phyloP scores from a whole-genome alignment of 2,113 vertebrate species.

The Scytalopus superciliaris region DNA sequence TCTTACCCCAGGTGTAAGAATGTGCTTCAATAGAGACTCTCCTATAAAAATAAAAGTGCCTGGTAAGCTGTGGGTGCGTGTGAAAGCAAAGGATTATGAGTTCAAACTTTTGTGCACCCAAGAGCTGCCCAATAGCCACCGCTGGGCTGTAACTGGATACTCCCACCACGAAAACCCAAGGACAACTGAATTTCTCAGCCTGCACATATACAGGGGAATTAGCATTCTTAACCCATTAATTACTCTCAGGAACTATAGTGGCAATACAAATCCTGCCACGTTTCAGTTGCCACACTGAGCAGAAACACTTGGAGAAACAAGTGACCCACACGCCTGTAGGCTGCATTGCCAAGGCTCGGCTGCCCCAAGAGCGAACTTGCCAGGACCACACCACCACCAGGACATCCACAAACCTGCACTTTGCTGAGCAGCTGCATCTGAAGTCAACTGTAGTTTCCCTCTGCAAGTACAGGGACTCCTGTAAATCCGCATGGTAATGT shows the following conservation, averaged over 20 bases:
- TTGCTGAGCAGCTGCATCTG: not conserved
- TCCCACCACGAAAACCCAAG: constrained; percentile 62
- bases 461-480: not conserved
- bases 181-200: constrained; percentile 62
- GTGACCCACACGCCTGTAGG: fast-evolving
- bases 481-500: fast-evolving
- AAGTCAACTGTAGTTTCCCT: not conserved
- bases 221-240: constrained; percentile 38
- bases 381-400: not conserved
- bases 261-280: not conserved
- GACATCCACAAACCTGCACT: not conserved
- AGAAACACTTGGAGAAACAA: not conserved
- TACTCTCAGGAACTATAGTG: not conserved
- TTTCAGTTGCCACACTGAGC: not conserved
- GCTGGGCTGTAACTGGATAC: constrained; percentile 63
- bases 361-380: not conserved
- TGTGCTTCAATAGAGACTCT: not conserved
- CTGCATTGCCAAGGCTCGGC: fast-evolving
- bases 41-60: not conserved
- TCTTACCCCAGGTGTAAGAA: not conserved
- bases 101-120: constrained; percentile 14
- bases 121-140: constrained; percentile 16
- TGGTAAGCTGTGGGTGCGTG: not conserved
- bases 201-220: not conserved
- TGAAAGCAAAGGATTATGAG: not conserved